Conservation (phyloP, 2,797 vertebrate genomes). For the Eulemur rubriventer region DNA sequence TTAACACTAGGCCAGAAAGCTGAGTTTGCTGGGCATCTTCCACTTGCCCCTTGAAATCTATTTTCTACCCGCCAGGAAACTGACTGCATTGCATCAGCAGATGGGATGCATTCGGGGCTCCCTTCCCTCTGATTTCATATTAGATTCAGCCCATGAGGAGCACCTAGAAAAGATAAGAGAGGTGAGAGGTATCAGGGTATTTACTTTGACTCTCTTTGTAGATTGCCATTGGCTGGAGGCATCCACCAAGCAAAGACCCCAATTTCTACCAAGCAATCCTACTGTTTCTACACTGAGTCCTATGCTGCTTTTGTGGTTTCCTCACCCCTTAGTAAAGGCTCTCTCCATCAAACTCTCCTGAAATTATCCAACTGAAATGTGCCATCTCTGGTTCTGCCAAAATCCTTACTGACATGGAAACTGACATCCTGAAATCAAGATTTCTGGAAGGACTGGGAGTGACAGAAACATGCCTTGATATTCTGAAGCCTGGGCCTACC, state of each 20-base stretch:
- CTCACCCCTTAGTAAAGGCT: not conserved
- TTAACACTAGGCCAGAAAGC: not conserved
- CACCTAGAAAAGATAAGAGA: not conserved
- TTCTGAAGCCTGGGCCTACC: not conserved
- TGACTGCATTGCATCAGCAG: not conserved
- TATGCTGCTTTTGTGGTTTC: not conserved
- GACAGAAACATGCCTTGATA: not conserved
- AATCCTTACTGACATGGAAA: not conserved
- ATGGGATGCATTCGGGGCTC: not conserved
- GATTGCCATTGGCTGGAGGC: not conserved
- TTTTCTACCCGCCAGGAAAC: not conserved
- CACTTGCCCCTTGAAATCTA: not conserved
- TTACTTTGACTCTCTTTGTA: not conserved
- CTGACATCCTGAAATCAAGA: not conserved
- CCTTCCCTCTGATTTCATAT: not conserved
- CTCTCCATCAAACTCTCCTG: not conserved
- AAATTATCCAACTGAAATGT: not conserved
- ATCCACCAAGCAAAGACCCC: not conserved
- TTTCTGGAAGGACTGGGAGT: fast-evolving
- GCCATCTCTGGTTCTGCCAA: not conserved
- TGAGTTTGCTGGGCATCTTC: not conserved
- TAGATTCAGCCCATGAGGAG: not conserved
- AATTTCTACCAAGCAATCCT: not conserved
- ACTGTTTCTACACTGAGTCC: not conserved
- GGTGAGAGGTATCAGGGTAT: not conserved